Percentiles rank a stretch among this genome's conserved stretches.
Conservation (phyloP, 2,888 invertebrate species). For the Tolmerus cingulatus region DNA sequence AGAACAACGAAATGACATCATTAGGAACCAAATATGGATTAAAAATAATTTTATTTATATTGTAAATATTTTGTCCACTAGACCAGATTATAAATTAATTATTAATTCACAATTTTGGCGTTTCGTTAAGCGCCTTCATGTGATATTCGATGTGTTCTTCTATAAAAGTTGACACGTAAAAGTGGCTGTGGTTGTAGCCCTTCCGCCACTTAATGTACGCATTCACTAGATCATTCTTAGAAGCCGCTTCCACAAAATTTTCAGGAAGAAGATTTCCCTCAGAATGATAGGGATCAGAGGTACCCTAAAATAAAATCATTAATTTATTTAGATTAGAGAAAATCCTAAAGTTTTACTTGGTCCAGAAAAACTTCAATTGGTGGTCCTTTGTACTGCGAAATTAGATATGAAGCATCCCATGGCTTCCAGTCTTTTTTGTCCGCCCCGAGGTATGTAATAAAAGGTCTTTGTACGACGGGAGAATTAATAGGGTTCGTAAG, state of each 20-base stretch:
- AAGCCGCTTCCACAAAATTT: constrained; percentile 69
- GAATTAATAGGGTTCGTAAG: constrained; percentile 84
- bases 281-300: constrained; percentile 79
- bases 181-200: constrained; percentile 96
- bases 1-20: constrained; percentile 13
- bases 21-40: neutral
- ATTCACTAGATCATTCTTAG: constrained; percentile 70
- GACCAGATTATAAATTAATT: neutral
- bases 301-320: constrained; percentile 68
- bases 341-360: constrained; percentile 49
- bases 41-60: neutral
- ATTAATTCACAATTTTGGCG: neutral
- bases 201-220: constrained; percentile 76
- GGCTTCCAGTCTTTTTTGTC: constrained; percentile 73
- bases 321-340: neutral
- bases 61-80: neutral
- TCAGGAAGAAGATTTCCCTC: constrained; percentile 84
- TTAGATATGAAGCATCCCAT: constrained; percentile 87
- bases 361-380: constrained; percentile 83
- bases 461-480: constrained; percentile 85
- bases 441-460: constrained; percentile 77
- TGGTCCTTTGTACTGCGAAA: constrained; percentile 82
- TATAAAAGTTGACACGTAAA: constrained; percentile 89
- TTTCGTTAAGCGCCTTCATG: constrained; percentile 74
- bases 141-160: constrained; percentile 94